Evolutionary conservation across 2,113 vertebrate species (phyloP).

Genomic region (Myrmophylax atrothorax): DNA sequence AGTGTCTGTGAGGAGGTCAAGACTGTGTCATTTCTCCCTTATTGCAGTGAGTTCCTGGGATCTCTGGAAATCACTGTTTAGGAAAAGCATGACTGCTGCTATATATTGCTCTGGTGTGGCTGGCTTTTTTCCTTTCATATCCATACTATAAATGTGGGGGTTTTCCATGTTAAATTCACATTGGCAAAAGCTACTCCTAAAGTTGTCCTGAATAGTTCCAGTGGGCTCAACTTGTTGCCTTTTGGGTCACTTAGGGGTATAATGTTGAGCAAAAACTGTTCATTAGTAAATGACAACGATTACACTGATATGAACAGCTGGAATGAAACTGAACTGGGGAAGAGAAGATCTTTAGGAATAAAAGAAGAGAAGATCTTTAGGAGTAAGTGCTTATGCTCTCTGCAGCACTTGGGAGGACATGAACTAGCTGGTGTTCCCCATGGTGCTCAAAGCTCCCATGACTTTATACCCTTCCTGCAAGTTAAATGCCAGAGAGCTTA

Average conservation of each 20-base stretch:
- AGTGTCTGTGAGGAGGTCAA: background rate
- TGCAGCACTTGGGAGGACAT: background rate
- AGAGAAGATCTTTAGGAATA: background rate
- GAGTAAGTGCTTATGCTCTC: background rate
- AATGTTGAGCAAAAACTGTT: background rate
- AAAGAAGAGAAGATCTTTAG: too few species aligned
- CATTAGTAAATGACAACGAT: background rate
- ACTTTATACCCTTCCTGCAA: background rate
- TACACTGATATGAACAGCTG: background rate
- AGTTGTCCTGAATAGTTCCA: background rate
- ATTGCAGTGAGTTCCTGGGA: background rate
- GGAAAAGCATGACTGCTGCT: background rate
- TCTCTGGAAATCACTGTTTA: background rate
- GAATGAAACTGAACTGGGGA: background rate
- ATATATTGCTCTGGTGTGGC: background rate
- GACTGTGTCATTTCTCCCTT: background rate
- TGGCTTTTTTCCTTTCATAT: background rate
- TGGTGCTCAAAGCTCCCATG: background rate
- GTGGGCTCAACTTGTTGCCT: background rate
- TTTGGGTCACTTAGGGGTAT: background rate
- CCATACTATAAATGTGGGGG: background rate
- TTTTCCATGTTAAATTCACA: background rate
- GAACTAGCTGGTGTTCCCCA: background rate
- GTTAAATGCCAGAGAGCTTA: background rate
- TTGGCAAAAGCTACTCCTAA: background rate